Evolutionary conservation across 2,888 invertebrate genomes (phyloP).

Genomic region (Sesia bembeciformis): DNA sequence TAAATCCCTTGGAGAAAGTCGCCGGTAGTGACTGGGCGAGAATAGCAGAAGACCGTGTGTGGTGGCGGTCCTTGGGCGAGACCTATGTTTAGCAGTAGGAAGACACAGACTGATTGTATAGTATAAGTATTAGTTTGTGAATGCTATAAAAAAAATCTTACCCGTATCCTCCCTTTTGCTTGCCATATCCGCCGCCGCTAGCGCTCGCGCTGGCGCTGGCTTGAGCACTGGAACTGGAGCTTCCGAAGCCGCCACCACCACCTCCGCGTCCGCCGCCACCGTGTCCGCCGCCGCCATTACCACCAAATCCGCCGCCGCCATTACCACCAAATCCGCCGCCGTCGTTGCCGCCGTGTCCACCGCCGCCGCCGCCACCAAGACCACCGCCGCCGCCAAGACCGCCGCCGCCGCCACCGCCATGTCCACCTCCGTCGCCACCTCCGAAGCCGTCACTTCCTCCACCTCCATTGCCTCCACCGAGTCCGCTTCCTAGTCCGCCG

Average conservation of each 20-base stretch:
- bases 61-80: too few relatives aligned
- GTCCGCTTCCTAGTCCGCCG: too few relatives aligned
- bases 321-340: slow-evolving; percentile 12
- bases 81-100: too few relatives aligned
- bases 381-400: slow-evolving; percentile 8
- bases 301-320: slow-evolving; percentile 10
- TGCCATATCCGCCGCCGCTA: slow-evolving; percentile 19
- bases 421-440: slow-evolving; percentile 13
- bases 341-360: slow-evolving; percentile 15
- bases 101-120: too few relatives aligned
- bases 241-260: slow-evolving; percentile 10
- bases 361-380: slow-evolving; percentile 15
- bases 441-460: slow-evolving; percentile 3
- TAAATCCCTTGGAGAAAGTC: too few relatives aligned
- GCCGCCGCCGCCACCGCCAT: slow-evolving; percentile 15
- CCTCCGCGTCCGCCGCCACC: slow-evolving; percentile 14
- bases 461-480: too few relatives aligned
- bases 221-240: slow-evolving; percentile 7
- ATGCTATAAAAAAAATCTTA: slow-evolving; percentile 10
- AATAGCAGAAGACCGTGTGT: too few relatives aligned
- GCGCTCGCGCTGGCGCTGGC: slow-evolving; percentile 13
- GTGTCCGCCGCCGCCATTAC: slow-evolving; percentile 14
- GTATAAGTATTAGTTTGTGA: too few relatives aligned
- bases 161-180: slow-evolving; percentile 31
- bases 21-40: too few relatives aligned